Base-by-base conservation (phyloP, 1,140 invertebrate species). In the Leptinotarsa texana region DNA sequence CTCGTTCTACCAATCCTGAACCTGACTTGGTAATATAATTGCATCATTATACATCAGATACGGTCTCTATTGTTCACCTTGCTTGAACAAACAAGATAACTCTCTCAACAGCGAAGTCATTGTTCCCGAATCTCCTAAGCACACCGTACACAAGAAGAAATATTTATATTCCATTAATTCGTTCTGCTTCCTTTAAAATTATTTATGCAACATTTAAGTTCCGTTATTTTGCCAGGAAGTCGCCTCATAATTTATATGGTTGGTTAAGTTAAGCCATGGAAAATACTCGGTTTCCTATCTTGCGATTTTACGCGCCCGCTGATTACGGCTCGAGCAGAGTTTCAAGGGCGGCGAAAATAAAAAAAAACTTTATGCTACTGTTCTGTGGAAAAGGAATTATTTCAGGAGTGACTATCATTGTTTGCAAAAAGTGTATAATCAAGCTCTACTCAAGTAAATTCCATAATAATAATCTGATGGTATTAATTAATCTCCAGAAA, bases 101-200 rank as follows among this genome's bases (percentile, higher is more conserved):
- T 76, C 75, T 65, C 13, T 57, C 22, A 70, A 57, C 62, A 73
- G 22, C 33, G 22, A 24, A 47, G 51, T 63, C 65, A 24, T 73
- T 73, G 63, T 76, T 76, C 51, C n/a, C 51, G 51, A 18, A 71
- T 63, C 70, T 75, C 74, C 18, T 33, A 17, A 47, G 49, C 69
- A 63, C 62, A 48, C 65, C 48, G 42, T 72, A 75, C 51, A 71
- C 22, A 71, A 49, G 21, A 72, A 78, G 72, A 79, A 72, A 78
- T 81, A 80, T 81, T 81, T 81, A 81, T 81, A 80, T 81, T 81
- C 75, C 80, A 81, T 81, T 81, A 81, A 81, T 80, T 81, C 73
- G 77, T 78, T 79, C 74, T 77, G 78, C 77, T 79, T 68, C 62
- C 70, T 75, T 75, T 22, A 74, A 69, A 78, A 81, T 81, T 81